Conservation (phyloP, 92 coral and sea anemone species). For the Actinernus sp. region DNA sequence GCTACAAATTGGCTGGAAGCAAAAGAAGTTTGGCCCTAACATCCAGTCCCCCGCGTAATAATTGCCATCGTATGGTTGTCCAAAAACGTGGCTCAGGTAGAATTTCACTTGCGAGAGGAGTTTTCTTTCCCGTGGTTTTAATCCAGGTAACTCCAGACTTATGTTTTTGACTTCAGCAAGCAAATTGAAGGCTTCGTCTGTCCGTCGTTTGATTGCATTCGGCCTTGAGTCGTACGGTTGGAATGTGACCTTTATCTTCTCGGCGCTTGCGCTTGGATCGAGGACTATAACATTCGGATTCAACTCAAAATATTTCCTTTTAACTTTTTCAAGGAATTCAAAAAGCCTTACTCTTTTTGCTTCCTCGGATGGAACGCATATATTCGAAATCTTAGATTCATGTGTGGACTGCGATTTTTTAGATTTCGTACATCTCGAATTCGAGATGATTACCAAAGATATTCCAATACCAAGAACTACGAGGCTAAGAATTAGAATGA, state of each 20-base stretch:
- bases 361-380: slow-evolving; percentile 76
- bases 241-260: slow-evolving; percentile 40
- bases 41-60: slow-evolving; percentile 87
- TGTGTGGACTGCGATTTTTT: background rate
- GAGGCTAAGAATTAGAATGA: slow-evolving; percentile 66
- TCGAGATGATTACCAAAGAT: slow-evolving; percentile 55
- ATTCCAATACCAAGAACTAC: slow-evolving; percentile 70
- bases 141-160: slow-evolving; percentile 36
- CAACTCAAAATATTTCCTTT: slow-evolving; percentile 30
- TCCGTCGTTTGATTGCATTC: slow-evolving; percentile 60
- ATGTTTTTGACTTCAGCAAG: slow-evolving; percentile 58
- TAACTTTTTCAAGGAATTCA: slow-evolving; percentile 67
- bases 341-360: slow-evolving; percentile 66
- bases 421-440: slow-evolving; percentile 35
- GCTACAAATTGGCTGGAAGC: slow-evolving; percentile 78
- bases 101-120: slow-evolving; percentile 81
- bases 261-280: slow-evolving; percentile 23
- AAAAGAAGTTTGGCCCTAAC: slow-evolving; percentile 91
- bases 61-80: slow-evolving; percentile 71
- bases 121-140: slow-evolving; percentile 77
- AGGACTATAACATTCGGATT: slow-evolving; percentile 51
- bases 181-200: slow-evolving; percentile 67
- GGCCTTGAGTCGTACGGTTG: slow-evolving; percentile 76
- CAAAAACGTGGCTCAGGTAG: slow-evolving; percentile 73
- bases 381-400: background rate